Evolutionary conservation across 2,113 vertebrate species (phyloP).

Genomic region (Microtus richardsoni): DNA sequence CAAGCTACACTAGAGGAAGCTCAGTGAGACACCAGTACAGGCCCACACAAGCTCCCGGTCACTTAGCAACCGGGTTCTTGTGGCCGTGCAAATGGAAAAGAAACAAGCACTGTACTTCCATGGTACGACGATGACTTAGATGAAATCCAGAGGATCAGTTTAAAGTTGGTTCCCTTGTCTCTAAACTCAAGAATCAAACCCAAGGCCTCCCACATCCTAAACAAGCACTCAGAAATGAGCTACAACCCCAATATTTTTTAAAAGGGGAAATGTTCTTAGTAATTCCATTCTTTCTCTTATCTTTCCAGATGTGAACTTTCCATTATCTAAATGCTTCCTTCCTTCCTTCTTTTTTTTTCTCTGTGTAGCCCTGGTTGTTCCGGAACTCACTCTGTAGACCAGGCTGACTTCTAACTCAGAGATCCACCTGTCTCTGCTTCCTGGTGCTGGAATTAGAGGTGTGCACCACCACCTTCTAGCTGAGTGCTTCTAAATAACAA

Average conservation of each 20-base stretch:
- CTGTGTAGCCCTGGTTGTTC: background rate
- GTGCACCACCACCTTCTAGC: background rate
- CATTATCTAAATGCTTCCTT: background rate
- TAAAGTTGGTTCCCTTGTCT: background rate
- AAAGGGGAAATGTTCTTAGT: background rate
- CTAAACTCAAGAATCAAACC: background rate
- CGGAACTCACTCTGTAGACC: background rate
- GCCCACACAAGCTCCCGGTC: background rate
- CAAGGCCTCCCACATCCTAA: background rate
- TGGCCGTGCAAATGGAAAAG: background rate
- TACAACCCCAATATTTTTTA: background rate
- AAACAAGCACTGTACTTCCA: slow-evolving; percentile 17
- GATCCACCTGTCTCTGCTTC: background rate
- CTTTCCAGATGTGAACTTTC: background rate
- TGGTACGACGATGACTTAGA: background rate
- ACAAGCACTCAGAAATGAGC: background rate
- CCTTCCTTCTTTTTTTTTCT: background rate
- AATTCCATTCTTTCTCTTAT: slow-evolving; percentile 34
- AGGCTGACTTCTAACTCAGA: background rate
- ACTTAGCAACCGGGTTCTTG: background rate
- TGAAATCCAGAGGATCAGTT: background rate
- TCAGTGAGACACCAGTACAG: slow-evolving; percentile 39
- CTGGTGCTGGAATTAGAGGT: background rate
- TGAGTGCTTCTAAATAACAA: slow-evolving; percentile 2
- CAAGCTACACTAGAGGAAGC: background rate